Evolutionary conservation across 1,140 invertebrate genomes (phyloP).

Genomic region (Leptinotarsa texana): DNA sequence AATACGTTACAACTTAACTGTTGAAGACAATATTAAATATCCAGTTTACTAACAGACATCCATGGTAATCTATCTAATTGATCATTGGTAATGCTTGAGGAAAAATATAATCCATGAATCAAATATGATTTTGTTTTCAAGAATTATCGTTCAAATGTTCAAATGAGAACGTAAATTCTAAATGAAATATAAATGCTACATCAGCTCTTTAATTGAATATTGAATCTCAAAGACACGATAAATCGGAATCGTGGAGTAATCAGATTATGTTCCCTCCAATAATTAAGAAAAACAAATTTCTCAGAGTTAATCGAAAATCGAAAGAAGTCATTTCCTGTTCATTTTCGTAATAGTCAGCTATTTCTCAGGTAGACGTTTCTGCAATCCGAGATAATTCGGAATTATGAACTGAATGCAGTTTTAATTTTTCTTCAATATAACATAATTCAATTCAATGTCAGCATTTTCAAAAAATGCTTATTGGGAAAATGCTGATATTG

Average conservation of each 20-base stretch:
- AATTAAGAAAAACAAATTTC: constrained; percentile 40
- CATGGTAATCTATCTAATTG: too few species aligned
- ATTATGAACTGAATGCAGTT: background rate
- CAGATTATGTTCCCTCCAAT: constrained; percentile 23
- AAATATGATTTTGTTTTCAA: too few species aligned
- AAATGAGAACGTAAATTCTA: background rate
- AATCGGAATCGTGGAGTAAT: constrained; percentile 5
- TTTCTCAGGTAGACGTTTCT: constrained; percentile 5
- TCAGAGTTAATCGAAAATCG: constrained; percentile 38
- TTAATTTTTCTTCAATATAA: too few species aligned
- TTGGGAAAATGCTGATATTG: too few species aligned
- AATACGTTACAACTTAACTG: too few species aligned
- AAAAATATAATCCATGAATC: too few species aligned
- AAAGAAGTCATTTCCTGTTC: constrained; percentile 40
- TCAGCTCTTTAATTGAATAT: background rate
- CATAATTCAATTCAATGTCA: too few species aligned
- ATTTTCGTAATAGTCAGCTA: constrained; percentile 33
- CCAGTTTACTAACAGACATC: too few species aligned
- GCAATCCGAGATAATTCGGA: background rate
- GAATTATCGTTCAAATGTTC: too few species aligned
- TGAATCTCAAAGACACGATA: background rate
- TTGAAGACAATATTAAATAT: too few species aligned
- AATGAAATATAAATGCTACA: background rate
- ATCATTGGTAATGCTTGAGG: too few species aligned
- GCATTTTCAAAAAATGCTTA: too few species aligned